Base-by-base conservation (phyloP, 2,113 vertebrate genomes). In the Cryptotis parvus region DNA sequence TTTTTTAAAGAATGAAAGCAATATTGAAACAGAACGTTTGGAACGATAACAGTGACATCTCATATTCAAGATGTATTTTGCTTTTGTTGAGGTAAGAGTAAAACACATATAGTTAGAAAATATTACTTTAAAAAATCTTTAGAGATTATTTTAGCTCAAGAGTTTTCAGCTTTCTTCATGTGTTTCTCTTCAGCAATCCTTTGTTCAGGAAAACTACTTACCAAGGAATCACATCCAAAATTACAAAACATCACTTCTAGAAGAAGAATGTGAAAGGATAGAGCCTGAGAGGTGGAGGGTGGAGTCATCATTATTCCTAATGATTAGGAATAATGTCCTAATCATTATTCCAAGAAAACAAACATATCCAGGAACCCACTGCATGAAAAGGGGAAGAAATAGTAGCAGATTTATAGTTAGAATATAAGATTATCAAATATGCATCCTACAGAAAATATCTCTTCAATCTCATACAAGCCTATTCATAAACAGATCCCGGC, bases 1-100 rank as follows among this genome's bases (percentile, higher is more conserved):
- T 87, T 75, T 75, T 92, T 91, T 61, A n/a, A 80, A 37, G 68
- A 75, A 31, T 6, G 27, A 93, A 95, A 76, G 49, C 35, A 88
- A 18, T 35, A 66, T 29, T 63, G 58, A 84, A 91, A 86, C 45
- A 94, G 91, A 91, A 39, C 91, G 55, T 15, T 39, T 78, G 70
- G 26, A 72, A 94, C 75, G 43, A 68, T 22, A 87, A 85, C 27
- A 43, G 24, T 85, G 39, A 79, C 9, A 91, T 39, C 41, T 94
- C 35, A 81, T 74, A 18, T 78, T 83, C 37, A 68, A 79, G 55
- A 84, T 70, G 92, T 3, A 27, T 90, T 84, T 81, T 52, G 63
- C 26, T 80, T 35, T 77, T 49, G 43, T 9, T 87, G 49, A 20
- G 74, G 49, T 91, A 74, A 91, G 75, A 91, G 83, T 49, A 78